Evolutionary conservation across 2,113 vertebrate genomes (phyloP).

Genomic region (Riparia riparia): DNA sequence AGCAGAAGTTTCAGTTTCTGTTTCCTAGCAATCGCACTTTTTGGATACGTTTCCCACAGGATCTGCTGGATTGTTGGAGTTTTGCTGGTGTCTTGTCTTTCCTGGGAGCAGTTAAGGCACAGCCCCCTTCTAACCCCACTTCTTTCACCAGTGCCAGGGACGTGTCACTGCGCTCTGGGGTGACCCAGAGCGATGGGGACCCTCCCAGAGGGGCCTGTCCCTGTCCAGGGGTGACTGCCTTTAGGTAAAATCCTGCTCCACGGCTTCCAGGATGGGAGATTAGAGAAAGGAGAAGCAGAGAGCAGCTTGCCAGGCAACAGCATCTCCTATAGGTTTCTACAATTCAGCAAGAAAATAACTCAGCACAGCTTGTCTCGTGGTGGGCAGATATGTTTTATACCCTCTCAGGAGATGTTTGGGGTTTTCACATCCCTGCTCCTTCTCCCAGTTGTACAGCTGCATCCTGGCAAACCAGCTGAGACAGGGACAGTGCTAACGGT

Average conservation of each 20-base stretch:
- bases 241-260: fast-evolving
- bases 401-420: fast-evolving
- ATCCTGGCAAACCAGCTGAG: background rate
- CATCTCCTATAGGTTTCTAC: background rate
- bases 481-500: fast-evolving
- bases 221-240: fast-evolving
- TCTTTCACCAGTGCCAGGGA: background rate
- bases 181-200: background rate
- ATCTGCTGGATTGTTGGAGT: fast-evolving
- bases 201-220: background rate
- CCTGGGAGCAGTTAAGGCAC: background rate
- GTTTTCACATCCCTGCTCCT: background rate
- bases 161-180: fast-evolving
- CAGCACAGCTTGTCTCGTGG: background rate
- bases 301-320: no score
- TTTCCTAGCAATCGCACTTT: fast-evolving
- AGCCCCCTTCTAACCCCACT: fast-evolving
- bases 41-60: fast-evolving
- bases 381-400: fast-evolving
- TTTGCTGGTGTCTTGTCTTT: background rate
- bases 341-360: background rate
- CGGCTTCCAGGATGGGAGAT: fast-evolving
- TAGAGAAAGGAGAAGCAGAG: no score
- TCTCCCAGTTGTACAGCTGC: background rate
- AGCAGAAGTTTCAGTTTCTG: background rate